Conservation (phyloP, 2,888 invertebrate genomes). For the Magallana nippona region DNA sequence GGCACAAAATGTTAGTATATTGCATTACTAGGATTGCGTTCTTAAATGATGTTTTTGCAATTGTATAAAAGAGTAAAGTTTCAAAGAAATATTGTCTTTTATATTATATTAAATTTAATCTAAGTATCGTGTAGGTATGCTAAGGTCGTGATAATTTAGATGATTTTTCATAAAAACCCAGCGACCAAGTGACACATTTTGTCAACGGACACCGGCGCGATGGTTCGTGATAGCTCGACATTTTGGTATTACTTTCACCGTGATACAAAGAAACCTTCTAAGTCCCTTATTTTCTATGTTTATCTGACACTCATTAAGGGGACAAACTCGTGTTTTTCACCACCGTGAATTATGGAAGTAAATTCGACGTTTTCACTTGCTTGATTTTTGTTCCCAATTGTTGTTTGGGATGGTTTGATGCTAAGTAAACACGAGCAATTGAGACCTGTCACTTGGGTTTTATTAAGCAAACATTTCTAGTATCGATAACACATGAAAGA, state of each 20-base stretch:
- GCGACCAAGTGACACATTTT: constrained; percentile 5
- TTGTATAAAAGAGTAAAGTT: background rate
- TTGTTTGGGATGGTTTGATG: constrained; percentile 27
- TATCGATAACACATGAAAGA: constrained; percentile 32
- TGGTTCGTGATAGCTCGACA: constrained; percentile 8
- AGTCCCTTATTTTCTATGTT: constrained; percentile 1
- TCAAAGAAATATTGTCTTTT: background rate
- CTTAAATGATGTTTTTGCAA: too few species aligned
- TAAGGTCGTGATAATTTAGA: constrained; percentile 8
- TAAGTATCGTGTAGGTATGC: background rate
- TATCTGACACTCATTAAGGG: constrained; percentile 17
- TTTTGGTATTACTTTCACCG: constrained; percentile 16
- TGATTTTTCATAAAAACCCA: background rate
- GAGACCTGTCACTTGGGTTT: constrained; percentile 35
- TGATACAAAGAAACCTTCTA: background rate
- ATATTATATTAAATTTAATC: background rate
- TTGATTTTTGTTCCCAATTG: constrained; percentile 33
- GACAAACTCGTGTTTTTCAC: constrained; percentile 32
- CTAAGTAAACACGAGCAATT: constrained; percentile 1
- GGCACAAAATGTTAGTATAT: too few species aligned
- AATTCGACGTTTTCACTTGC: constrained; percentile 30
- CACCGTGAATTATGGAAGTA: constrained; percentile 12
- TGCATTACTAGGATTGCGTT: background rate
- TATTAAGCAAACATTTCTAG: constrained; percentile 29
- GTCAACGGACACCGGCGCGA: background rate